These are phyloP conservation scores for Exaiptasia diaphana DNA, from an alignment of 64 coral and sea anemone species.

Conservation along the genomic window DNA sequence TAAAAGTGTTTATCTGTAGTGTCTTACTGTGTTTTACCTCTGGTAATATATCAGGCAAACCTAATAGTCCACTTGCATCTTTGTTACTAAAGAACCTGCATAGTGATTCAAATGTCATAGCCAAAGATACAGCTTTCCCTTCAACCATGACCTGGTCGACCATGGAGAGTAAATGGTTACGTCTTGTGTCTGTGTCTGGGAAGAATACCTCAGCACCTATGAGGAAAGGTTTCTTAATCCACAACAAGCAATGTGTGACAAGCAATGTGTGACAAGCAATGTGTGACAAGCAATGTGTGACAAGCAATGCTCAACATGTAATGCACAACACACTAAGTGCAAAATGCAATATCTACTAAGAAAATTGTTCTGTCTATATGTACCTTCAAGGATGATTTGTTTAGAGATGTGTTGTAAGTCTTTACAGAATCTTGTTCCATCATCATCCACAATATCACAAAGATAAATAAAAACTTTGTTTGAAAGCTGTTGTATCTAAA, in stretches of 20 bases:
- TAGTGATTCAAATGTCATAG: slow-evolving; percentile 91
- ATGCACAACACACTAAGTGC: neutral
- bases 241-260: too few relatives aligned
- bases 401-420: slow-evolving; percentile 76
- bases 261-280: too few relatives aligned
- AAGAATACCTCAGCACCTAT: slow-evolving; percentile 93
- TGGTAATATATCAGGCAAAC: slow-evolving; percentile 68
- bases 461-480: slow-evolving; percentile 79
- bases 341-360: neutral
- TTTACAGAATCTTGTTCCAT: slow-evolving; percentile 38
- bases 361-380: neutral
- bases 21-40: too few relatives aligned
- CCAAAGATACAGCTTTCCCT: slow-evolving; percentile 74
- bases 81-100: slow-evolving; percentile 97
- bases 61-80: slow-evolving; percentile 91
- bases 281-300: too few relatives aligned
- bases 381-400: slow-evolving; percentile 89
- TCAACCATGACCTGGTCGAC: slow-evolving; percentile 97
- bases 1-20: too few relatives aligned
- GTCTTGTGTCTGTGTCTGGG: slow-evolving; percentile 81
- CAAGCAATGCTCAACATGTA: too few relatives aligned
- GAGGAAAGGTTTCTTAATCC: too few relatives aligned
- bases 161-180: slow-evolving; percentile 88
- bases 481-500: slow-evolving; percentile 60
- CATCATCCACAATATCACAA: slow-evolving; percentile 91